Conservation (phyloP, 2,888 invertebrate genomes). For the Trachelus stipa region DNA sequence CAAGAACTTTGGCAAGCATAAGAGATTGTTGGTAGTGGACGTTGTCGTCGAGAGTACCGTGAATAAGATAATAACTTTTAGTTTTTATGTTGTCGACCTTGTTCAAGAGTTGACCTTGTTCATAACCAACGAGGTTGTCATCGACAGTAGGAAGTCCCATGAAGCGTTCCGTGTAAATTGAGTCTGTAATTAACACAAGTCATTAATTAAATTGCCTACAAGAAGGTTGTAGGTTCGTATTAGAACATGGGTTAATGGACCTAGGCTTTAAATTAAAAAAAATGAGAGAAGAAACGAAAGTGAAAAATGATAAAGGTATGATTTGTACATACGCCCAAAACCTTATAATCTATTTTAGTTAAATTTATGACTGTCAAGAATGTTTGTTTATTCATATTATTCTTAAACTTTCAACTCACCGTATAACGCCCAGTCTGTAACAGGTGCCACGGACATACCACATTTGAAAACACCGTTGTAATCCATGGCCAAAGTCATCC, state of each 20-base stretch:
- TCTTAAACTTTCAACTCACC: constrained; percentile 71
- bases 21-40: constrained; percentile 98
- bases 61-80: constrained; percentile 90
- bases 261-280: no score
- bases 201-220: no score
- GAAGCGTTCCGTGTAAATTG: constrained; percentile 96
- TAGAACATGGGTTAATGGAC: no score
- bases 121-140: constrained; percentile 82
- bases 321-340: no score
- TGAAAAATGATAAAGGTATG: no score
- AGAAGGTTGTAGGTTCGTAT: no score
- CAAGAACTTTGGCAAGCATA: constrained; percentile 88
- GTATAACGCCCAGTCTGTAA: constrained; percentile 96
- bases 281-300: no score
- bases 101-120: constrained; percentile 80
- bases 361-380: no score
- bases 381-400: no score
- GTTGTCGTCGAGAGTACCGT: constrained; percentile 95
- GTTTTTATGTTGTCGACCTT: constrained; percentile 74
- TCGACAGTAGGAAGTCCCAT: constrained; percentile 84
- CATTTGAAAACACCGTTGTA: constrained; percentile 84
- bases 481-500: constrained; percentile 87
- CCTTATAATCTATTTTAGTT: no score
- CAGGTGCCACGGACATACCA: constrained; percentile 95
- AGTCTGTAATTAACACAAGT: constrained; percentile 75